Evolutionary conservation across 2,113 vertebrate species (phyloP).

Genomic region (Camelus bactrianus): DNA sequence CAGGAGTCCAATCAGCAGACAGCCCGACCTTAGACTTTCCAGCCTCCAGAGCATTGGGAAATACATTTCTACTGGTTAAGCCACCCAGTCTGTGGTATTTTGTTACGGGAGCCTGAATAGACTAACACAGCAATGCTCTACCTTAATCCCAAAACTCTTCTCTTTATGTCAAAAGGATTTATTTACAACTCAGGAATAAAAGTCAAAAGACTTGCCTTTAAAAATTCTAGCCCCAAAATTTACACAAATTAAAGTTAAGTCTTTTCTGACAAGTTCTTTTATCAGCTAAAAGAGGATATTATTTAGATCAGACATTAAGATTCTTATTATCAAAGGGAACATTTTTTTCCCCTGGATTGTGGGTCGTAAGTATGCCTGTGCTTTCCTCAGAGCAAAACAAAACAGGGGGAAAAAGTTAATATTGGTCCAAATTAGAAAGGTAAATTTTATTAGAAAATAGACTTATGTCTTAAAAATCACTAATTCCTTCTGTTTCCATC

Average conservation of each 20-base stretch:
- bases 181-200: conserved; percentile 36
- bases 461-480: background rate
- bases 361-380: background rate
- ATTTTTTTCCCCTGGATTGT: background rate
- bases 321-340: background rate
- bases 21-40: background rate
- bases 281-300: background rate
- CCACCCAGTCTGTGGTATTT: background rate
- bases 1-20: background rate
- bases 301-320: background rate
- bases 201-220: conserved; percentile 3
- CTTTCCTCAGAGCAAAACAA: background rate
- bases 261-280: background rate
- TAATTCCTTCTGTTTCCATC: background rate
- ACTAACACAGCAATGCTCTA: background rate
- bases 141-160: background rate
- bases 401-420: background rate
- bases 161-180: background rate
- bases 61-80: background rate
- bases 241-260: background rate
- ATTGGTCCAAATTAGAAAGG: background rate
- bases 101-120: background rate
- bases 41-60: background rate
- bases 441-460: background rate
- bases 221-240: background rate